These are phyloP conservation scores for Pogona vitticeps DNA, from an alignment of 2,113 vertebrate species.

Conservation along the genomic window DNA sequence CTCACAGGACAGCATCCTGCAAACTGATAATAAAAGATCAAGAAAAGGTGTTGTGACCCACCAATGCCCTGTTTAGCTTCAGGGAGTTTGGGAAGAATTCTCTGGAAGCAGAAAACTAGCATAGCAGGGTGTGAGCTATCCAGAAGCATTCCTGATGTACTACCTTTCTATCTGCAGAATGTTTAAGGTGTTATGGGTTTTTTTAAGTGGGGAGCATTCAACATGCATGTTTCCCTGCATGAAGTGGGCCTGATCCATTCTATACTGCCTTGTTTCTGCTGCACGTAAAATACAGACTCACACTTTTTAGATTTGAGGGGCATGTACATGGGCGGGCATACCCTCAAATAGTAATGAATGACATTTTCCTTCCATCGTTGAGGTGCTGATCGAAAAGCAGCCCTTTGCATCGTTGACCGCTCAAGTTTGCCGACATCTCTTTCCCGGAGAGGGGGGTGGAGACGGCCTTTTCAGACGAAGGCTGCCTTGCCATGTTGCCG, in stretches of 20 bases:
- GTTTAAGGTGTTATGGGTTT: neutral
- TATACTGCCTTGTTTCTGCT: neutral
- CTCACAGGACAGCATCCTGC: neutral
- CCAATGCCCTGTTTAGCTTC: neutral
- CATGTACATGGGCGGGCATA: neutral
- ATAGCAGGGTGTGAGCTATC: neutral
- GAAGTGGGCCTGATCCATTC: neutral
- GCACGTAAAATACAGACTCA: too few species aligned
- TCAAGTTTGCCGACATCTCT: slow-evolving; percentile 2
- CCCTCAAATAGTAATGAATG: neutral
- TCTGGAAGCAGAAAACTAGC: too few species aligned
- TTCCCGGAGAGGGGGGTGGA: slow-evolving; percentile 3
- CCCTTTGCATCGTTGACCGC: rapidly evolving
- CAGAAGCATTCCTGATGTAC: neutral
- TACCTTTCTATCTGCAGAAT: neutral
- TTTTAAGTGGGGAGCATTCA: neutral
- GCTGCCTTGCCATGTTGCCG: slow-evolving; percentile 62
- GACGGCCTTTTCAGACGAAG: slow-evolving; percentile 41
- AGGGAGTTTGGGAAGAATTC: neutral
- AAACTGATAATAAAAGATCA: neutral
- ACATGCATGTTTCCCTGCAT: too few species aligned
- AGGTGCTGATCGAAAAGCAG: neutral
- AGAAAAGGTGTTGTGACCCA: neutral
- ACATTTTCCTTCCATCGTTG: neutral
- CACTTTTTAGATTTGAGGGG: too few species aligned